Conservation (phyloP, 1,140 invertebrate genomes). For the Chrysomallon squamiferum region DNA sequence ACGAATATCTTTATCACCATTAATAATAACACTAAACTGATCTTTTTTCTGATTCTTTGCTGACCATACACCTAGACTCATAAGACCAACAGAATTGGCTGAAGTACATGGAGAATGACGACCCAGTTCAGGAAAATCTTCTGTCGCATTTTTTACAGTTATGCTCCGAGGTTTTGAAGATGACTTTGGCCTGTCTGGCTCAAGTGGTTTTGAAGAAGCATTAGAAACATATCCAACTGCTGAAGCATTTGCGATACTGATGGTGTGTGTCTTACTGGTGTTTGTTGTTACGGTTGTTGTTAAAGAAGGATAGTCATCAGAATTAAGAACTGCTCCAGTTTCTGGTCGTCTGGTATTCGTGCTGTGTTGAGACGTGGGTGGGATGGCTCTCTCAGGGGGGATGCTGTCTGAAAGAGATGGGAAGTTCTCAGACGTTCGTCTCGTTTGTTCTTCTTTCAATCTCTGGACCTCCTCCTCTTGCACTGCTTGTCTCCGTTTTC, state of each 20-base stretch:
- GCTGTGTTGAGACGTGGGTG: neutral
- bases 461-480: conserved; percentile 23
- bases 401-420: conserved; percentile 30
- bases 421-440: conserved; percentile 42
- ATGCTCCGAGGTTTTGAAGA: no score
- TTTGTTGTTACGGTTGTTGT: neutral
- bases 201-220: no score
- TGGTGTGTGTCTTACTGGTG: neutral
- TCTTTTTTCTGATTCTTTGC: neutral
- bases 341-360: no score
- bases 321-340: no score
- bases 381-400: neutral
- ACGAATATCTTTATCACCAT: no score
- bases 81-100: neutral
- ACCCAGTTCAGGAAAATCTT: conserved; percentile 60
- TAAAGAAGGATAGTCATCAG: no score
- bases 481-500: conserved; percentile 12
- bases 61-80: conserved; percentile 2
- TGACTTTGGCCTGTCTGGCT: no score
- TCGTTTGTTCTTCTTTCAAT: conserved; percentile 12
- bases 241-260: no score
- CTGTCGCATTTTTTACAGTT: conserved; percentile 17
- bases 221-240: no score
- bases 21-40: no score
- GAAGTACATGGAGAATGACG: conserved; percentile 16